Evolutionary conservation across 2,888 invertebrate genomes (phyloP).

Genomic region (Cryptus armator): DNA sequence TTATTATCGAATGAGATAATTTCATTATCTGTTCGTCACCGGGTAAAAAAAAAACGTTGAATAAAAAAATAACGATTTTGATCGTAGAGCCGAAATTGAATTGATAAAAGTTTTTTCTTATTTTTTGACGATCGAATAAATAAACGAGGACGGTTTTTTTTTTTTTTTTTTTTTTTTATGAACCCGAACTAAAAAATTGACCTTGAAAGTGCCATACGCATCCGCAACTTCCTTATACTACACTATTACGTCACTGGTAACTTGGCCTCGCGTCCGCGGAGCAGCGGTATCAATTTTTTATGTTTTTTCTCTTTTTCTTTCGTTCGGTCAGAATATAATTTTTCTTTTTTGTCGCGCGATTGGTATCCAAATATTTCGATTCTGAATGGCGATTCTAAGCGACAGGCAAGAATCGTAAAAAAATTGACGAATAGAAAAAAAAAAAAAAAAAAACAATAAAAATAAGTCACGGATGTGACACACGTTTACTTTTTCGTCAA

Average conservation of each 20-base stretch:
- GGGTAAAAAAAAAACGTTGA: slow-evolving; percentile 26
- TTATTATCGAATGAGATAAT: slow-evolving; percentile 56
- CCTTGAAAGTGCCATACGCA: slow-evolving; percentile 77
- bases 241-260: slow-evolving; percentile 80
- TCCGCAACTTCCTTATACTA: slow-evolving; percentile 77
- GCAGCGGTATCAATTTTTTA: slow-evolving; percentile 77
- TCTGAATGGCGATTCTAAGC: slow-evolving; percentile 3
- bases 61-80: not conserved
- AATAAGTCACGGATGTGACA: slow-evolving; percentile 29
- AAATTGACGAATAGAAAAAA: slow-evolving; percentile 27
- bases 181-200: slow-evolving; percentile 50
- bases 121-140: slow-evolving; percentile 23
- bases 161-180: slow-evolving; percentile 18
- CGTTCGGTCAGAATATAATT: slow-evolving; percentile 56
- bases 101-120: not conserved
- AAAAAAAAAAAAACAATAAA: slow-evolving; percentile 10
- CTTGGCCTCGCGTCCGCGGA: slow-evolving; percentile 82
- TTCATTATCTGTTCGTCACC: slow-evolving; percentile 60
- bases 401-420: slow-evolving; percentile 34
- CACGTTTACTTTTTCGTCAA: slow-evolving; percentile 35
- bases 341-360: slow-evolving; percentile 69
- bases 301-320: slow-evolving; percentile 26
- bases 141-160: slow-evolving; percentile 18
- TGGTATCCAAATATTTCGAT: slow-evolving; percentile 22
- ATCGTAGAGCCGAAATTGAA: not conserved